Conservation (phyloP, 2,113 vertebrate species). For the Delphinapterus leucas region DNA sequence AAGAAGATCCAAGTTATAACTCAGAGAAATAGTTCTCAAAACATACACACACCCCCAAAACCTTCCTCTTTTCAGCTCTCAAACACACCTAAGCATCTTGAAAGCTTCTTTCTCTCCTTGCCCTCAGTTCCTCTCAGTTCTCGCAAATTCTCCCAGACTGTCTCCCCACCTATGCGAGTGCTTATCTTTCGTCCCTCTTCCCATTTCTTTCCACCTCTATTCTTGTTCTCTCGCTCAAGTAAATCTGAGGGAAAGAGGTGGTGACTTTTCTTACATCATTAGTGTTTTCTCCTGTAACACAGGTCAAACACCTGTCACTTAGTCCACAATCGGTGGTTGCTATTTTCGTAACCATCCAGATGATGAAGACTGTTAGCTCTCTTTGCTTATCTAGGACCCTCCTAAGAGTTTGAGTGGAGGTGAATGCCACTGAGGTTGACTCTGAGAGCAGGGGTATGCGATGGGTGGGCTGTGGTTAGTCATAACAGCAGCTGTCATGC, state of each 20-base stretch:
- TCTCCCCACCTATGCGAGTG: neutral
- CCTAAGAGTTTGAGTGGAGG: neutral
- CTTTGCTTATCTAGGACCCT: neutral
- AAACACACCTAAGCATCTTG: neutral
- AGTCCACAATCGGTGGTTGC: neutral
- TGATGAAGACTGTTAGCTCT: neutral
- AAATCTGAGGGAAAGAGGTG: neutral
- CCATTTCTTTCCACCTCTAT: neutral
- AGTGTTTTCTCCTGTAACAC: neutral
- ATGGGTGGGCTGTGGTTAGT: neutral
- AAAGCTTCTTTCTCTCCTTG: neutral
- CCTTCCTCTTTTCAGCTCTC: neutral
- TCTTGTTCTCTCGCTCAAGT: neutral
- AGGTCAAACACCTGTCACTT: neutral
- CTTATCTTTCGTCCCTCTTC: neutral
- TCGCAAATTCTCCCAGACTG: neutral
- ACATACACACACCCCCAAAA: neutral
- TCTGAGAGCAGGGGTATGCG: neutral
- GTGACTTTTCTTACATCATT: neutral
- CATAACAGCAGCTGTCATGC: neutral
- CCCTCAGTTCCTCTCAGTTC: neutral
- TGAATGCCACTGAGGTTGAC: neutral
- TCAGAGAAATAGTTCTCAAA: neutral
- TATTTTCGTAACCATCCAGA: neutral
- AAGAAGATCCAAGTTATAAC: neutral